A percentile compares a stretch with the other conserved stretches of the same genome.
These are phyloP conservation scores for Tholera decimalis DNA, from an alignment of 2,888 invertebrate species.

Conservation along the genomic window DNA sequence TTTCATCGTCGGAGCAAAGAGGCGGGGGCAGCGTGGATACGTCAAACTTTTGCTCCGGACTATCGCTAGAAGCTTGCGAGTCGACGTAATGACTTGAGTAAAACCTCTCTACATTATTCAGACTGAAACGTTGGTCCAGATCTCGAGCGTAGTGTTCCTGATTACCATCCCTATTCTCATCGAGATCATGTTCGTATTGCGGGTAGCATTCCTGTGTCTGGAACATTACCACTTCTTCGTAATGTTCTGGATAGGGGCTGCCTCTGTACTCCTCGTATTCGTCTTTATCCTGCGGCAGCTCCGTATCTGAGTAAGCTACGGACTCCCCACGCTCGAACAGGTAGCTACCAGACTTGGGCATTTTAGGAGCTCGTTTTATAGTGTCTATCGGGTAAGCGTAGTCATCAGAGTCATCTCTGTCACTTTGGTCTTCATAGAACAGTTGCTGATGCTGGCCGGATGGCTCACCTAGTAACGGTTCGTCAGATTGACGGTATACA, in stretches of 20 bases:
- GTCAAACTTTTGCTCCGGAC: constrained; percentile 94
- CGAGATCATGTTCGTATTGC: constrained; percentile 83
- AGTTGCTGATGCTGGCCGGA: constrained; percentile 81
- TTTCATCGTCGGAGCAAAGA: constrained; percentile 94
- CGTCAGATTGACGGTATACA: constrained; percentile 83
- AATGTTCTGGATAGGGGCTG: constrained; percentile 88
- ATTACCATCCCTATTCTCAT: constrained; percentile 70
- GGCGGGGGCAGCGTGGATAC: constrained; percentile 95
- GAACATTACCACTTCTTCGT: constrained; percentile 86
- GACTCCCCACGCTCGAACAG: constrained; percentile 86
- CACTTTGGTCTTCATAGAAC: constrained; percentile 86
- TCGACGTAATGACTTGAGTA: constrained; percentile 91
- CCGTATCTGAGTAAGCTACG: constrained; percentile 86
- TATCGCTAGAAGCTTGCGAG: constrained; percentile 92
- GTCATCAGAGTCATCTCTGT: constrained; percentile 88
- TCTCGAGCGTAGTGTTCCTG: constrained; percentile 82
- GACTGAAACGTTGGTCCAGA: constrained; percentile 88
- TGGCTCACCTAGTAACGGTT: constrained; percentile 80
- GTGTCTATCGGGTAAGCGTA: constrained; percentile 90
- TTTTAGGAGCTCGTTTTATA: constrained; percentile 88
- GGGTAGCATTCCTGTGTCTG: constrained; percentile 89
- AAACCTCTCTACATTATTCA: constrained; percentile 88
- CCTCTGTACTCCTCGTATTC: constrained; percentile 87
- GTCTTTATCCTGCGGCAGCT: constrained; percentile 85
- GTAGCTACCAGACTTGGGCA: constrained; percentile 84